These are phyloP conservation scores for Portunus trituberculatus DNA, from an alignment of 1,140 invertebrate genomes.

Conservation along the genomic window DNA sequence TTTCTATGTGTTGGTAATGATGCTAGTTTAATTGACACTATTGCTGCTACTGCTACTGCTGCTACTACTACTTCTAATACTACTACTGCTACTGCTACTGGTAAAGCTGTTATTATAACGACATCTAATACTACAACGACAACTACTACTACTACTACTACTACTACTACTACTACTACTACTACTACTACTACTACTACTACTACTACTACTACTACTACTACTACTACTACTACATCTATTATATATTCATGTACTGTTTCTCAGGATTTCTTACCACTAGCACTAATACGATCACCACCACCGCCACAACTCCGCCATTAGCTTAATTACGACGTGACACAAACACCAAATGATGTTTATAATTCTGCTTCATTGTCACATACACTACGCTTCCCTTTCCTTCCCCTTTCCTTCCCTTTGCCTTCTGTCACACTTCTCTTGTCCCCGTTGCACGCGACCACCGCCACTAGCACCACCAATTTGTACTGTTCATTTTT, in stretches of 20 bases:
- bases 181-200: background rate
- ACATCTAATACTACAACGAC: background rate
- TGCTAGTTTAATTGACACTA: background rate
- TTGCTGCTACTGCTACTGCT: background rate
- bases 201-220: no score
- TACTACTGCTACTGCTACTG: background rate
- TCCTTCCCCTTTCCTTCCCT: background rate
- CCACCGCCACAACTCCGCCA: no score
- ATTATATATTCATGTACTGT: no score
- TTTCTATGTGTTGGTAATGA: background rate
- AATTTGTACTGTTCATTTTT: background rate
- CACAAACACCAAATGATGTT: no score
- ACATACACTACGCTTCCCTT: no score
- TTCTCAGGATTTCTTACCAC: no score
- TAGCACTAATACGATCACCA: no score
- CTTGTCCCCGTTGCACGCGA: background rate
- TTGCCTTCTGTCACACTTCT: background rate
- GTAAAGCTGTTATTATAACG: background rate
- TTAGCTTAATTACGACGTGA: no score
- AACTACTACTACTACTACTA: background rate
- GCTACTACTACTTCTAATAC: background rate
- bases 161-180: background rate
- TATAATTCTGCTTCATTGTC: no score
- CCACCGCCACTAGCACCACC: no score
- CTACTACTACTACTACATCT: no score